Evolutionary conservation across 2,797 vertebrate species (phyloP).

Genomic region (Natrix natrix): DNA sequence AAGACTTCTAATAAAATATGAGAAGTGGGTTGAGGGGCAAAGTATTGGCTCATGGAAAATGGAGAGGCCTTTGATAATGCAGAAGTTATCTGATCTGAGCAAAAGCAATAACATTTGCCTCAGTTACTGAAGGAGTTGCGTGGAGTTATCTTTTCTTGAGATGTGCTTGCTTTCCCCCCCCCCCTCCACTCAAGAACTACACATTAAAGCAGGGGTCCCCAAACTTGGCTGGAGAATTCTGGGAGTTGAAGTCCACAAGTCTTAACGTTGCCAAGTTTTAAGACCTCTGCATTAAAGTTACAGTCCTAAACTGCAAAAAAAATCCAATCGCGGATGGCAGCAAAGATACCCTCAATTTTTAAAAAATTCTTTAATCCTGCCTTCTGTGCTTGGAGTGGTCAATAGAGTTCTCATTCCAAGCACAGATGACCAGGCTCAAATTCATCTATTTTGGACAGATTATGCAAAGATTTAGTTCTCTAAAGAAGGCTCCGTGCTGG

Average conservation of each 20-base stretch:
- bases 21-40: neutral
- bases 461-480: neutral
- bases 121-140: neutral
- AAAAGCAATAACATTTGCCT: neutral
- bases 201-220: neutral
- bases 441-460: neutral
- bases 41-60: neutral
- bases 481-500: neutral
- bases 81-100: neutral
- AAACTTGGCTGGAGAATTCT: too few relatives aligned
- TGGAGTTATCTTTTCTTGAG: neutral
- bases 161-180: neutral
- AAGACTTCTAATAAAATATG: neutral
- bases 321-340: neutral
- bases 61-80: neutral
- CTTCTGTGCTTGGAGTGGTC: neutral
- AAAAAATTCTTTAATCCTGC: neutral
- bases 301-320: neutral
- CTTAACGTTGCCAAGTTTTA: too few relatives aligned
- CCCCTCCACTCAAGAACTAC: neutral
- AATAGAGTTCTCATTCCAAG: neutral
- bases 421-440: neutral
- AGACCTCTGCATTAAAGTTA: neutral
- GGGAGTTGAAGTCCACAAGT: too few relatives aligned
- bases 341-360: neutral